phyloP scores from a whole-genome alignment of 1,140 invertebrate species.

The Drosophila tropicalis region DNA sequence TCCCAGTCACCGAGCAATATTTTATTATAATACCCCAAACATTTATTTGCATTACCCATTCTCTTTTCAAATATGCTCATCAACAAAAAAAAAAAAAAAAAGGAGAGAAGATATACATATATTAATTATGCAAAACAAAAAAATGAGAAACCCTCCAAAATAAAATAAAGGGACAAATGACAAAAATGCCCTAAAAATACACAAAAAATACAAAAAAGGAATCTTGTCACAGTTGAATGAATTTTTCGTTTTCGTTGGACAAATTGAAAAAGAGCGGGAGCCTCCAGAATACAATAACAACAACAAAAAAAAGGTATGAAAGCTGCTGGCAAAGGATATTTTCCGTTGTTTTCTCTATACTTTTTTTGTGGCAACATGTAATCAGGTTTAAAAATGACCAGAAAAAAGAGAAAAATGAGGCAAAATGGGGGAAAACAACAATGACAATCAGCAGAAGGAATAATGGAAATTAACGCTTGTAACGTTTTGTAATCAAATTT shows the following conservation, averaged over 20 bases:
- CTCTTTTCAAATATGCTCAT: constrained; percentile 65
- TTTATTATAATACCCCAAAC: constrained; percentile 37
- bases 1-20: constrained; percentile 19
- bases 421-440: constrained; percentile 54
- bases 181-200: constrained; percentile 21
- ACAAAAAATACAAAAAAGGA: constrained; percentile 26
- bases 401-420: constrained; percentile 43
- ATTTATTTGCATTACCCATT: constrained; percentile 74
- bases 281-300: too few species aligned
- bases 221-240: constrained; percentile 68
- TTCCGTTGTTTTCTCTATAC: constrained; percentile 29
- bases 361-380: constrained; percentile 43
- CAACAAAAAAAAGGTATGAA: constrained; percentile 52
- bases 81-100: constrained; percentile 30
- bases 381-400: constrained; percentile 75
- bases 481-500: constrained; percentile 70
- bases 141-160: constrained; percentile 26
- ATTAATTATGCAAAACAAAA: constrained; percentile 69
- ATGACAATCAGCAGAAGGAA: constrained; percentile 62
- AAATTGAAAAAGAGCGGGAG: constrained; percentile 65
- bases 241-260: constrained; percentile 54
- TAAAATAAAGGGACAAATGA: constrained; percentile 30
- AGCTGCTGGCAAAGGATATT: constrained; percentile 55
- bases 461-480: constrained; percentile 71
- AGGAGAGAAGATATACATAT: constrained; percentile 53